phyloP scores from a whole-genome alignment of 2,113 vertebrate species.

The Glaucidium brasilianum region DNA sequence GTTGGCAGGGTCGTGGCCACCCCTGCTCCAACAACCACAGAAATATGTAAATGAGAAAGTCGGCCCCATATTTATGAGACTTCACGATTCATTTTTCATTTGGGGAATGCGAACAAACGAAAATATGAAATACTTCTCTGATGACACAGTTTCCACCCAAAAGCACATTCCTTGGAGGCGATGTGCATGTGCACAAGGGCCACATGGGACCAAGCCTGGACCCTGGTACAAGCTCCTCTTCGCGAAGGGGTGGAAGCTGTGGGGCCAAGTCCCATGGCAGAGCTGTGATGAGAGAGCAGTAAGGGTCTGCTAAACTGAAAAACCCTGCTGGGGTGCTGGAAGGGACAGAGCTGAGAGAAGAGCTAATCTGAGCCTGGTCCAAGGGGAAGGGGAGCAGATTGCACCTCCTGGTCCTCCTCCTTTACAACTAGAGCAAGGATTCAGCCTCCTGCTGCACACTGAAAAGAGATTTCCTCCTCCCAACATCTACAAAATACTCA shows the following conservation, averaged over 20 bases:
- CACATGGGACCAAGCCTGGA: not conserved
- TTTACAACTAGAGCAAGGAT: not conserved
- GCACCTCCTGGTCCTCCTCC: not conserved
- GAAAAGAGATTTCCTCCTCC: not conserved
- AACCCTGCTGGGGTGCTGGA: not conserved
- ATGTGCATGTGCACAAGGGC: not conserved
- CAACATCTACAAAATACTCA: not conserved
- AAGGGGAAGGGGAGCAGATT: not conserved
- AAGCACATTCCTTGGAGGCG: conserved; percentile 54
- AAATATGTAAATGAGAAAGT: conserved; percentile 65
- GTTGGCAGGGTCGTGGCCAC: not conserved
- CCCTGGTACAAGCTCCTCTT: not conserved
- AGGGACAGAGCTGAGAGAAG: not conserved
- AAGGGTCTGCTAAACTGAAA: not conserved
- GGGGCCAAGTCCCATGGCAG: accelerated
- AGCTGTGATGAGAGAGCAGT: not conserved
- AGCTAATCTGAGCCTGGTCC: not conserved
- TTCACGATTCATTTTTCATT: not conserved
- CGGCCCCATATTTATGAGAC: conserved; percentile 51
- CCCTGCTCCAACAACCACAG: conserved; percentile 55
- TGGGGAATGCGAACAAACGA: conserved; percentile 43
- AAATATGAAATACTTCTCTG: conserved; percentile 64
- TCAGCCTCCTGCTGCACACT: not conserved
- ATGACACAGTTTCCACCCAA: conserved; percentile 57
- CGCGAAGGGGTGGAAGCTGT: accelerated